These are phyloP conservation scores for Sebastes nivosus DNA, from an alignment of 2,797 vertebrate genomes.

Conservation along the genomic window DNA sequence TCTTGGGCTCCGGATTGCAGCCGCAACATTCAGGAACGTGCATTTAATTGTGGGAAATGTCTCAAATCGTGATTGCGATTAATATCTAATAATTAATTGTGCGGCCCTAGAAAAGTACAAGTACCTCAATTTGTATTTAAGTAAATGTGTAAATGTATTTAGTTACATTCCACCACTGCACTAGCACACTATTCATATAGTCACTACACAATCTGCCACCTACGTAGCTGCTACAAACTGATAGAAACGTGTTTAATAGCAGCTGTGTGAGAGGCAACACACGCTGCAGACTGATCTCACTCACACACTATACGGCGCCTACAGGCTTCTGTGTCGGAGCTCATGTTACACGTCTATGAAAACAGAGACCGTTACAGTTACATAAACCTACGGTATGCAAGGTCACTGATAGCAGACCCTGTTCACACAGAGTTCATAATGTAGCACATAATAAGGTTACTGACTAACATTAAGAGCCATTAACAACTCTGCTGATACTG, in stretches of 20 bases:
- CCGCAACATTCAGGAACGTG: too few relatives aligned
- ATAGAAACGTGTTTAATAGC: neutral
- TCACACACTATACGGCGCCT: neutral
- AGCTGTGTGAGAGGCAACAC: constrained; percentile 8
- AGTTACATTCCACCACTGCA: neutral
- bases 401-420: constrained; percentile 44
- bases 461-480: constrained; percentile 6
- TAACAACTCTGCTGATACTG: neutral
- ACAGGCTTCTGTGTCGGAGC: constrained; percentile 14
- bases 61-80: too few relatives aligned
- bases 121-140: neutral
- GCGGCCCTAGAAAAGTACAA: neutral
- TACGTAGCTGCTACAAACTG: neutral
- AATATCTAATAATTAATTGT: too few relatives aligned
- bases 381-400: constrained; percentile 44
- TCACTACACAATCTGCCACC: neutral
- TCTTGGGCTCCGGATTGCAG: too few relatives aligned
- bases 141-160: too few relatives aligned
- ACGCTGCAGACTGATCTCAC: constrained; percentile 18
- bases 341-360: constrained; percentile 44
- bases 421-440: neutral
- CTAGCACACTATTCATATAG: neutral
- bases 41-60: too few relatives aligned
- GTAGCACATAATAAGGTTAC: constrained; percentile 9
- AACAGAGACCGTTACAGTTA: constrained; percentile 48